A percentile compares a stretch with the other conserved stretches of the same genome.
Evolutionary conservation across 2,888 invertebrate genomes (phyloP).

Genomic region (Carabus problematicus): DNA sequence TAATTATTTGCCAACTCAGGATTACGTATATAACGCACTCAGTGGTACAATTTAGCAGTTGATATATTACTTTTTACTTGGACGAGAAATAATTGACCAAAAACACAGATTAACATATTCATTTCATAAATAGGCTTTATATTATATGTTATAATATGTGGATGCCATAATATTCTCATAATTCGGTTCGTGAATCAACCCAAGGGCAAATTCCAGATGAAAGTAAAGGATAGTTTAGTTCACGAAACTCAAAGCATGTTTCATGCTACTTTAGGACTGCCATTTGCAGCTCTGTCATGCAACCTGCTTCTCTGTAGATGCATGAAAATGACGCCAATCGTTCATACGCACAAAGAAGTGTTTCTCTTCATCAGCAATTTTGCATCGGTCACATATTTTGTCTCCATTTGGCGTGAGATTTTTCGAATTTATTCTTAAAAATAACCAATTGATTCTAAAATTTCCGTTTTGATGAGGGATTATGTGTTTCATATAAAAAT

Average conservation of each 20-base stretch:
- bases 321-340: conserved; percentile 20
- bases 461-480: no score
- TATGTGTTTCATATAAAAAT: no score
- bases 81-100: no score
- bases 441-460: no score
- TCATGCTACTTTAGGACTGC: conserved; percentile 5
- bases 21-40: no score
- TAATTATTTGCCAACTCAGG: no score
- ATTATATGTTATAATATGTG: no score
- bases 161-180: not conserved
- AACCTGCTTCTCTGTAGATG: conserved; percentile 5
- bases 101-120: no score
- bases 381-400: conserved; percentile 21
- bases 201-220: not conserved
- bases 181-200: not conserved
- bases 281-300: not conserved
- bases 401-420: conserved; percentile 5
- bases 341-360: conserved; percentile 11
- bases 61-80: no score
- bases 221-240: conserved; percentile 1
- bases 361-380: conserved; percentile 1
- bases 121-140: no score
- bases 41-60: no score
- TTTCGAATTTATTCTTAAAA: no score
- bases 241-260: not conserved